These are phyloP conservation scores for Pampusana beccarii DNA, from an alignment of 2,113 vertebrate species.

Conservation along the genomic window DNA sequence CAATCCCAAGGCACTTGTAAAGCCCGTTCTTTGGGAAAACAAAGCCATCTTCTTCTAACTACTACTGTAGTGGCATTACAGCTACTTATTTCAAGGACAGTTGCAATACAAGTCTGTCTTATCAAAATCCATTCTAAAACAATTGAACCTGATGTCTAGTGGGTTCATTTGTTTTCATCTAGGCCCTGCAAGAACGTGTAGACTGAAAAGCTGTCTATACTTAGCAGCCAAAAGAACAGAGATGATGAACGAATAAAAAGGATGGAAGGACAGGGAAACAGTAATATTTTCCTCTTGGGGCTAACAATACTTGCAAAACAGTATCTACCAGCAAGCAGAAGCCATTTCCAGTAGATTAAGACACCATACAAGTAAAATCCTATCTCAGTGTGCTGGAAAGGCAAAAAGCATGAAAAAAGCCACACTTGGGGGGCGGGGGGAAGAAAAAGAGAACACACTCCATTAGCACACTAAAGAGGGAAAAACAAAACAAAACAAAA, in stretches of 20 bases:
- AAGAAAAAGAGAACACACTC: not conserved
- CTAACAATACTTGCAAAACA: not conserved
- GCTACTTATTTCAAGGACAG: not conserved
- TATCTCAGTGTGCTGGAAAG: not conserved
- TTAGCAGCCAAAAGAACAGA: not conserved
- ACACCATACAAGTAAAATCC: not conserved
- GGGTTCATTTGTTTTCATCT: not conserved
- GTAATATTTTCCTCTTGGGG: not conserved
- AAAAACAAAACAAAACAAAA: not conserved
- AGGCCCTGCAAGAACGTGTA: not conserved
- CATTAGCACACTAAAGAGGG: not conserved
- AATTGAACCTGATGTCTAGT: not conserved
- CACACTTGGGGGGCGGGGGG: not conserved
- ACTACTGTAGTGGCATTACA: not conserved
- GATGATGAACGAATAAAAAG: not conserved
- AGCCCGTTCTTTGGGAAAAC: not conserved
- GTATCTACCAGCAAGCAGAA: not conserved
- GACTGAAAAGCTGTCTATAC: not conserved
- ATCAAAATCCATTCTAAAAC: not conserved
- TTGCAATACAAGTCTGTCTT: not conserved
- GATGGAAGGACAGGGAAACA: not conserved
- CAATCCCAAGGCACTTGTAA: not conserved
- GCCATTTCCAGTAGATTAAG: not conserved
- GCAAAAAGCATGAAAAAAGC: not conserved
- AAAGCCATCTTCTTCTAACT: not conserved